Base-by-base conservation (phyloP, 2,888 invertebrate species). In the Chymomyza amoena region DNA sequence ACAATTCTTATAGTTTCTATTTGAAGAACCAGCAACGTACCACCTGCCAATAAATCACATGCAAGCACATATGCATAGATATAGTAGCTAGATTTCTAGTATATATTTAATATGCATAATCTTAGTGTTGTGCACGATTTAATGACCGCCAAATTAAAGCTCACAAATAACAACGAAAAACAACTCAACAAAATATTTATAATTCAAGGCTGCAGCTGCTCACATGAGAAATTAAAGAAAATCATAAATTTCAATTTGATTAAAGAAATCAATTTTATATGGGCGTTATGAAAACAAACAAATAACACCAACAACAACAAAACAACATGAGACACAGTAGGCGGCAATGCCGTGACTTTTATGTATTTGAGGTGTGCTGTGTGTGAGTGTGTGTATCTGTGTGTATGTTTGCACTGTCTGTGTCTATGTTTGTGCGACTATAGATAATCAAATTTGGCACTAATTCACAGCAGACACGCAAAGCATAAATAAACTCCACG, bases 391-490 rank as follows among this genome's bases (percentile, higher is more conserved):
- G 7, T 71, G 62, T 57, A 25, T 32, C 9, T 32, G 61, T 70
- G 50, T 77, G 74, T 61, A 61, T 62, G 57, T 69, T 7, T 61
- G 7, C 32, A 32, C 32, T 71, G 62, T 57, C 25, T 61, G 56
- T 60, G 50, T 68, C 32, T 78, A 51, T 78, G 20, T 77, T 63
- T 80, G 77, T 86, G 72, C 72, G 75, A 73, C 70, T 72, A 87
- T 87, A 85, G 88, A 88, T 85, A 85, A 85, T 85, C 84, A 88
- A 88, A 84, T 86, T 87, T 87, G 81, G 86, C 88, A 87, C 85
- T 86, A 86, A 86, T 86, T 89, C 78, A 86, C 84, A 78, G 73
- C 80, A 87, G 84, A 88, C 85, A 86, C 89, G 85, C 85, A 85
- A 86, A 83, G 82, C 87, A 83, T 85, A 86, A 88, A 86, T 88